A percentile compares a stretch with the other conserved stretches of the same genome.
Conservation (phyloP, 2,888 invertebrate species). For the Eupithecia subumbrata region DNA sequence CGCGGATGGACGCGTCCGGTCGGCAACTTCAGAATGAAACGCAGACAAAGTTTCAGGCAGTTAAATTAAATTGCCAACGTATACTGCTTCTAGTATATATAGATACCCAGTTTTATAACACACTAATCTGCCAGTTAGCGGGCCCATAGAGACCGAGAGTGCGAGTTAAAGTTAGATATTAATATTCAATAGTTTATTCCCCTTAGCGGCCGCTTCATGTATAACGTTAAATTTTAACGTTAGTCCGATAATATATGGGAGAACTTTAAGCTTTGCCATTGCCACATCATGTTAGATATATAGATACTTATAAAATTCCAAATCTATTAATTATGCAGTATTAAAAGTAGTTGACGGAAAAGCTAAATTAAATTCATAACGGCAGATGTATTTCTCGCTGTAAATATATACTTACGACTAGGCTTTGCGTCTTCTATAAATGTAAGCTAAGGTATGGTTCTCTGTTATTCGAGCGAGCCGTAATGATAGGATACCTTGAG, state of each 20-base stretch:
- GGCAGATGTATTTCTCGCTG: background rate
- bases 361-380: background rate
- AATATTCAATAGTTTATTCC: slow-evolving; percentile 37
- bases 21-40: slow-evolving; percentile 35
- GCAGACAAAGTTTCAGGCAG: slow-evolving; percentile 44
- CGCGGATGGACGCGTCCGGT: slow-evolving; percentile 29
- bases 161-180: slow-evolving; percentile 33
- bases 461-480: background rate
- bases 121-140: slow-evolving; percentile 43
- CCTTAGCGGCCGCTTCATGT: slow-evolving; percentile 17
- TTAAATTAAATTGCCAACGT: slow-evolving; percentile 45
- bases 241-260: background rate
- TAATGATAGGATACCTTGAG: background rate
- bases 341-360: background rate
- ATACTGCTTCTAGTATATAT: slow-evolving; percentile 25
- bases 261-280: slow-evolving; percentile 1
- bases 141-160: slow-evolving; percentile 33
- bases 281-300: background rate
- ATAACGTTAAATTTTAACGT: slow-evolving; percentile 17
- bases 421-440: background rate
- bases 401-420: background rate
- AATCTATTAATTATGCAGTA: background rate
- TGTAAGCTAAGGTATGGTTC: background rate
- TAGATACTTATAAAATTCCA: background rate
- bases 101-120: slow-evolving; percentile 41